A percentile compares a stretch with the other conserved stretches of the same genome.
Evolutionary conservation across 2,113 vertebrate species (phyloP).

Genomic region (Hemibagrus wyckioides): DNA sequence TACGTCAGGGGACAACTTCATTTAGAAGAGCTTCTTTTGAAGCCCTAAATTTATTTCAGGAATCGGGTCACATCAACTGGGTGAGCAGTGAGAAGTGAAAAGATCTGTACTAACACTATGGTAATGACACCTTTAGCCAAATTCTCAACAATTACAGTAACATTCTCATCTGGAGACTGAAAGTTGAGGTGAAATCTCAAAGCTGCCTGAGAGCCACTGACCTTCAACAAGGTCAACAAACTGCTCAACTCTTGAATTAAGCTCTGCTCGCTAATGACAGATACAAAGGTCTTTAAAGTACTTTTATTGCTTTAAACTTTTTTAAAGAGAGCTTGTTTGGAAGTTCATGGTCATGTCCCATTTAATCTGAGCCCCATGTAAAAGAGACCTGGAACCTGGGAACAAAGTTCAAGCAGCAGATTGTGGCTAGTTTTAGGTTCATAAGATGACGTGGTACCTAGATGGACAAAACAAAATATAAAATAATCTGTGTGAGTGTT

Average conservation of each 20-base stretch:
- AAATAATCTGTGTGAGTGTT: neutral
- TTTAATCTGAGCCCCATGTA: neutral
- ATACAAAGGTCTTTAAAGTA: neutral
- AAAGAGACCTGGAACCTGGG: neutral
- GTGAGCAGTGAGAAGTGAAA: constrained; percentile 12
- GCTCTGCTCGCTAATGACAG: neutral
- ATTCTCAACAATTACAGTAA: neutral
- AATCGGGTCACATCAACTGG: constrained; percentile 39
- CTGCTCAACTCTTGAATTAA: neutral
- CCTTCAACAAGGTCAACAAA: neutral
- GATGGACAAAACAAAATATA: neutral
- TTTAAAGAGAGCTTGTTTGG: neutral
- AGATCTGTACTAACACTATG: neutral
- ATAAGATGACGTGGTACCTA: neutral
- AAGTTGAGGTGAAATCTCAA: neutral
- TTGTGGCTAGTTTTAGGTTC: neutral
- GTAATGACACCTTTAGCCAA: neutral
- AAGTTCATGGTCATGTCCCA: neutral
- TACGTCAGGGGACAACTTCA: constrained; percentile 27
- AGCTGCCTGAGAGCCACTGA: neutral
- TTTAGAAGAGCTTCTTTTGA: constrained; percentile 8
- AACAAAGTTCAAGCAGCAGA: neutral
- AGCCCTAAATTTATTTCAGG: constrained; percentile 35
- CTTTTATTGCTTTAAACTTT: neutral
- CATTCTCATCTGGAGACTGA: neutral